A percentile compares a stretch with the other conserved stretches of the same genome.
phyloP scores from a whole-genome alignment of 2,797 vertebrate species.

The Ataeniobius toweri region DNA sequence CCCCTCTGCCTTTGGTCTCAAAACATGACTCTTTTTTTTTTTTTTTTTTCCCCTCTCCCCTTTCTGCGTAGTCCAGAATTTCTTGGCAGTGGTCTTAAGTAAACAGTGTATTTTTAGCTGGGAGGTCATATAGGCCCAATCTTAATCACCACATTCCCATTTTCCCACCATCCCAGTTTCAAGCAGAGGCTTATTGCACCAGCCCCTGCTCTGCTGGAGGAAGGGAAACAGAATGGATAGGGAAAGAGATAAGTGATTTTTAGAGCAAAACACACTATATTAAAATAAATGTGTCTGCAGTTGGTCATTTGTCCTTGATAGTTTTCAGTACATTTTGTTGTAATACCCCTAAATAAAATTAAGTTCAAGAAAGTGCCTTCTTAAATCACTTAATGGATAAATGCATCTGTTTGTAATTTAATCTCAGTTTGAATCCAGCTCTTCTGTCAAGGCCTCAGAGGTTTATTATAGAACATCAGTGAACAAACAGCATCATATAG shows the following conservation, averaged over 20 bases:
- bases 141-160: slow-evolving; percentile 79
- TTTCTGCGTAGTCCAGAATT: slow-evolving; percentile 82
- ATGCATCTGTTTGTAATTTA: neutral
- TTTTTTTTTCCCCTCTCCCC: slow-evolving; percentile 73
- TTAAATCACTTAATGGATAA: neutral
- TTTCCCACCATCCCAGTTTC: slow-evolving; percentile 83
- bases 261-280: neutral
- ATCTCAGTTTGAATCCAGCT: neutral
- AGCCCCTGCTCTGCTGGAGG: slow-evolving; percentile 38
- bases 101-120: slow-evolving; percentile 90
- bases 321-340: neutral
- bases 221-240: slow-evolving; percentile 29
- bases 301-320: neutral
- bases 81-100: slow-evolving; percentile 85
- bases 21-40: slow-evolving; percentile 79
- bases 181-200: slow-evolving; percentile 61
- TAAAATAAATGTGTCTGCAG: neutral
- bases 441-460: neutral
- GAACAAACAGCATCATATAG: neutral
- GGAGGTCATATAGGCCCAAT: slow-evolving; percentile 84
- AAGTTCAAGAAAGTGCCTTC: neutral
- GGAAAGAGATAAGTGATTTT: slow-evolving; percentile 24
- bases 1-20: slow-evolving; percentile 61
- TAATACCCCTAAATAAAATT: neutral
- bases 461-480: neutral